phyloP scores from a whole-genome alignment of 2,888 invertebrate species.

The Chelonus formosanus region DNA sequence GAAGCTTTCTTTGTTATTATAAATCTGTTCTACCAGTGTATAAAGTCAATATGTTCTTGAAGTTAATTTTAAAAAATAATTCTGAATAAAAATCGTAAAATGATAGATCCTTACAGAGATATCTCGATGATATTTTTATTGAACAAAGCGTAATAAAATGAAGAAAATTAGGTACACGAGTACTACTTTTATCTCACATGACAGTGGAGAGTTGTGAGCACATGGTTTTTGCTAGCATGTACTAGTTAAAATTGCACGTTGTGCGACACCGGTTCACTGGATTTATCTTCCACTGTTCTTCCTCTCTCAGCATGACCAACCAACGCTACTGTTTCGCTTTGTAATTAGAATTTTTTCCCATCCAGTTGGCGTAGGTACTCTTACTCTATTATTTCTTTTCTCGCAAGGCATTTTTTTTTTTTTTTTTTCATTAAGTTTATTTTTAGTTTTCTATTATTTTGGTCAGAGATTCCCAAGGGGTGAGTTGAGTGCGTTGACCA shows the following conservation, averaged over 20 bases:
- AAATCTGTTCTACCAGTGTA: no score
- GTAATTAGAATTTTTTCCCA: conserved; percentile 41
- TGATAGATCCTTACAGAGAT: no score
- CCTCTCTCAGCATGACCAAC: conserved; percentile 37
- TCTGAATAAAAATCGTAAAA: no score
- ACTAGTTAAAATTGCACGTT: conserved; percentile 51
- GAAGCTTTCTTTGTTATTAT: no score
- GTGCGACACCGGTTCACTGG: conserved; percentile 41
- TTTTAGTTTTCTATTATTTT: no score
- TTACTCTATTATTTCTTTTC: conserved; percentile 11
- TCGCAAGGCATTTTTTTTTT: conserved; percentile 11
- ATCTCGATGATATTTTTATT: no score
- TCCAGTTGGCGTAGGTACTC: neutral
- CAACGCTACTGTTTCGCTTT: conserved; percentile 35
- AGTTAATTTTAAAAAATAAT: no score
- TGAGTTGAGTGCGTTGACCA: no score
- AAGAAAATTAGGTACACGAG: neutral
- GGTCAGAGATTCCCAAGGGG: no score
- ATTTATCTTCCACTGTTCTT: conserved; percentile 45
- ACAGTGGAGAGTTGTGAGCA: conserved; percentile 26
- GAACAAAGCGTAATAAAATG: no score
- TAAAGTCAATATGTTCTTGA: no score
- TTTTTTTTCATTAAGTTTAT: neutral
- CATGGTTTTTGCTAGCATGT: conserved; percentile 41
- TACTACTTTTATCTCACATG: conserved; percentile 41